Conservation (phyloP, 2,888 invertebrate genomes). For the Epinotia bilunana region DNA sequence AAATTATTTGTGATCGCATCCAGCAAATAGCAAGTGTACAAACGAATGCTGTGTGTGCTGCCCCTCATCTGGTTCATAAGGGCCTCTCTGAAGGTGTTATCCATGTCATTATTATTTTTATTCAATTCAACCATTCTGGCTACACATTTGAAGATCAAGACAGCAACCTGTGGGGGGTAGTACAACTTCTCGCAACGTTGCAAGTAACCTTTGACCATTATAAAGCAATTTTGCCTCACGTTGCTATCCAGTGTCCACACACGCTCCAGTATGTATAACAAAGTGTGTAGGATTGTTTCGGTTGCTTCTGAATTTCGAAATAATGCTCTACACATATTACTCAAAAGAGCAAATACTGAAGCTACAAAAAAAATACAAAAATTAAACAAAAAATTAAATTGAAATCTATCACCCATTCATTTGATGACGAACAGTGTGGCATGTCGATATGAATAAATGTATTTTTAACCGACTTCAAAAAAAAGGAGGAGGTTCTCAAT, state of each 20-base stretch:
- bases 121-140: slow-evolving; percentile 66
- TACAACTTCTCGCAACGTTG: slow-evolving; percentile 67
- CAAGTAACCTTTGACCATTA: slow-evolving; percentile 75
- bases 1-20: slow-evolving; percentile 55
- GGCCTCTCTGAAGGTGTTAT: slow-evolving; percentile 59
- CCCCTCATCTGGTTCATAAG: slow-evolving; percentile 65
- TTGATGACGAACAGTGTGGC: background rate
- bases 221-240: slow-evolving; percentile 72
- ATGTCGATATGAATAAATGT: background rate
- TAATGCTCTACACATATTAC: slow-evolving; percentile 70
- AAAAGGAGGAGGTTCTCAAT: too few relatives aligned
- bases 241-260: slow-evolving; percentile 63
- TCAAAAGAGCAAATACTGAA: slow-evolving; percentile 68
- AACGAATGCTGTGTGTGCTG: slow-evolving; percentile 65
- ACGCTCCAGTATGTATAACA: slow-evolving; percentile 65
- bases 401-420: background rate
- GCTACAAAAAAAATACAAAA: slow-evolving; percentile 59
- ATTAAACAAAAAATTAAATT: slow-evolving; percentile 26
- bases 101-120: slow-evolving; percentile 56
- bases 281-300: slow-evolving; percentile 62
- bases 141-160: slow-evolving; percentile 73
- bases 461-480: too few relatives aligned
- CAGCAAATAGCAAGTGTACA: slow-evolving; percentile 72
- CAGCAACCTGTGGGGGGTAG: slow-evolving; percentile 72
- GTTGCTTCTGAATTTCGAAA: slow-evolving; percentile 71